A percentile compares a stretch with the other conserved stretches of the same genome.
Evolutionary conservation across 2,888 invertebrate species (phyloP).

Genomic region (Spodoptera littoralis): DNA sequence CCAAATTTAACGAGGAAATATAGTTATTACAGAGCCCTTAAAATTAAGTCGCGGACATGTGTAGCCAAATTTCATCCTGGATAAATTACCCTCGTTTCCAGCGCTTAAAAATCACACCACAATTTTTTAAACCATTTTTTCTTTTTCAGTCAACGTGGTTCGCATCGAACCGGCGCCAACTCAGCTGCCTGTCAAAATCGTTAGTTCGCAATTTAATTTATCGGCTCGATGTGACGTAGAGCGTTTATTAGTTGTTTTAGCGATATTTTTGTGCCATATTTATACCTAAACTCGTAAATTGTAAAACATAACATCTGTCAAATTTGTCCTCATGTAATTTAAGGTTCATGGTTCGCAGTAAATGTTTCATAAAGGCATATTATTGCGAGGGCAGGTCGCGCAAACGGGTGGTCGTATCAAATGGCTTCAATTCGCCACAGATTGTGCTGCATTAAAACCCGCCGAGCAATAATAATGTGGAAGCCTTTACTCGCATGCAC

Average conservation of each 20-base stretch:
- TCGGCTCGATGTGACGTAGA: conserved; percentile 62
- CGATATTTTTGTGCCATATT: conserved; percentile 67
- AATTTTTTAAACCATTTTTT: conserved; percentile 45
- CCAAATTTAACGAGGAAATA: conserved; percentile 14
- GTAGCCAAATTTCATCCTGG: conserved; percentile 24
- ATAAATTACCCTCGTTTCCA: conserved; percentile 26
- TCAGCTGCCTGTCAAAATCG: conserved; percentile 82
- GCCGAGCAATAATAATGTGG: conserved; percentile 36
- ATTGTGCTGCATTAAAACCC: conserved; percentile 42
- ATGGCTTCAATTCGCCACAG: conserved; percentile 42
- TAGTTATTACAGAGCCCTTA: conserved; percentile 19
- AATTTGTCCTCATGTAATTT: conserved; percentile 43
- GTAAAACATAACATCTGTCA: conserved; percentile 51
- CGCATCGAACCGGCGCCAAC: conserved; percentile 82
- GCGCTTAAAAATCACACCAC: conserved; percentile 8
- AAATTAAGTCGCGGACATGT: conserved; percentile 31
- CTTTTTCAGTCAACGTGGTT: conserved; percentile 82
- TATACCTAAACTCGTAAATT: conserved; percentile 57
- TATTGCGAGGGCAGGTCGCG: conserved; percentile 21
- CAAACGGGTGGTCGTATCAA: conserved; percentile 29
- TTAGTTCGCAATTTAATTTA: conserved; percentile 73
- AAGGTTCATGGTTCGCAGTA: conserved; percentile 30
- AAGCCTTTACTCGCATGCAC: conserved; percentile 29
- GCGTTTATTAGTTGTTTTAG: conserved; percentile 60
- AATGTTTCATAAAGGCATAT: conserved; percentile 51